Evolutionary conservation across 2,113 vertebrate genomes (phyloP).

Genomic region (Calyptomena viridis): DNA sequence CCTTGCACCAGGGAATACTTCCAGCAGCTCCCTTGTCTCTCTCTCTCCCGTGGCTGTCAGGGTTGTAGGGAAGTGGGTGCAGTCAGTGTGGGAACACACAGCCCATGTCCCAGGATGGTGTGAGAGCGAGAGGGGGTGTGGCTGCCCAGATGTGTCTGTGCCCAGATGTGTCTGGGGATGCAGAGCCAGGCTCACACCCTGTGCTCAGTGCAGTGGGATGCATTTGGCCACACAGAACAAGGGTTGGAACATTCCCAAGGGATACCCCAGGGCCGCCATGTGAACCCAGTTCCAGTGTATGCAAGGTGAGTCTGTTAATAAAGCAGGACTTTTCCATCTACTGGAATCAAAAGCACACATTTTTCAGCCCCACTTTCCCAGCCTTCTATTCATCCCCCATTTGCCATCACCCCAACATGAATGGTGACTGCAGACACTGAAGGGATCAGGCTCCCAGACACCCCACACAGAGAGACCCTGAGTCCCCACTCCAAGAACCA

Average conservation of each 20-base stretch:
- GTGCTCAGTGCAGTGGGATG: neutral
- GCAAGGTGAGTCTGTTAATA: neutral
- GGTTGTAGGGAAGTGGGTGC: neutral
- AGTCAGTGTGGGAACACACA: accelerated
- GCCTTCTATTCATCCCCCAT: neutral
- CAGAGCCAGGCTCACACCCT: neutral
- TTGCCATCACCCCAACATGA: neutral
- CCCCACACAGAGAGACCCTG: accelerated
- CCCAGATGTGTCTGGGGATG: neutral
- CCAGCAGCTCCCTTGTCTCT: neutral
- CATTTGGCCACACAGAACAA: neutral
- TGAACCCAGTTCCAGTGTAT: neutral
- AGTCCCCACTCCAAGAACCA: accelerated
- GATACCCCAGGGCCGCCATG: neutral
- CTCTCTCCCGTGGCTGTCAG: neutral
- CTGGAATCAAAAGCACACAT: neutral
- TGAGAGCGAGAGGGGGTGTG: neutral
- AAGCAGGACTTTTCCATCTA: neutral
- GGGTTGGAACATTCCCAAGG: neutral
- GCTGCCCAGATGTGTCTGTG: neutral
- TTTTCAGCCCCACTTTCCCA: neutral
- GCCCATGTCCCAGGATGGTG: accelerated
- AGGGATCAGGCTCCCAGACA: neutral
- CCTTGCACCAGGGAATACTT: neutral
- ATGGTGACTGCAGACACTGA: neutral